Percentiles rank a stretch among this genome's conserved stretches.
Evolutionary conservation across 2,113 vertebrate species (phyloP).

Genomic region (Malaclemys terrapin): DNA sequence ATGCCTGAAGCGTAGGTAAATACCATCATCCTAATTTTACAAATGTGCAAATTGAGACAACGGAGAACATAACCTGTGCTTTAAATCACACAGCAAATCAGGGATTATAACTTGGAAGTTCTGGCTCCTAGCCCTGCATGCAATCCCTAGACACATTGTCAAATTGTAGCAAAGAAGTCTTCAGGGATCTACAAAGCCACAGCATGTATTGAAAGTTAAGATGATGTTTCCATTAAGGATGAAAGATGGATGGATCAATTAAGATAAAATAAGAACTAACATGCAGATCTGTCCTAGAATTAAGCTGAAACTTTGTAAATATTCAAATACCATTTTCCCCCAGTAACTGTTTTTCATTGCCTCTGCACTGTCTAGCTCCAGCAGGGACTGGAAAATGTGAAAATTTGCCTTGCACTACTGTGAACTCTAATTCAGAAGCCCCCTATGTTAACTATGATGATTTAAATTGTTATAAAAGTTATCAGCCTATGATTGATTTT

Average conservation of each 20-base stretch:
- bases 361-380: background rate
- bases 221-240: constrained; percentile 15
- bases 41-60: background rate
- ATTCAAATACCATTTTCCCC: background rate
- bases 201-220: background rate
- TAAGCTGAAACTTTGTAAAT: constrained; percentile 27
- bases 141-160: background rate
- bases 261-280: constrained; percentile 15
- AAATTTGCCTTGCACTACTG: background rate
- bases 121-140: background rate
- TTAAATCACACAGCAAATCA: background rate
- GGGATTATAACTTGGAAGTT: background rate
- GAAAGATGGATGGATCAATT: background rate
- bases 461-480: constrained; percentile 1
- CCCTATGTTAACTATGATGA: background rate
- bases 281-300: constrained; percentile 2
- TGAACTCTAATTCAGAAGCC: background rate
- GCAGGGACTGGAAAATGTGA: constrained; percentile 3
- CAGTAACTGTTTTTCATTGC: background rate
- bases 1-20: background rate
- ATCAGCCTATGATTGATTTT: background rate
- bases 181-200: background rate
- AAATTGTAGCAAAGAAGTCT: constrained; percentile 17
- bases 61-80: background rate
- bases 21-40: background rate